Evolutionary conservation across 2,888 invertebrate species (phyloP), one percentile per base, ranked within the genome.

Genomic region (Heliconius ethilla): DNA sequence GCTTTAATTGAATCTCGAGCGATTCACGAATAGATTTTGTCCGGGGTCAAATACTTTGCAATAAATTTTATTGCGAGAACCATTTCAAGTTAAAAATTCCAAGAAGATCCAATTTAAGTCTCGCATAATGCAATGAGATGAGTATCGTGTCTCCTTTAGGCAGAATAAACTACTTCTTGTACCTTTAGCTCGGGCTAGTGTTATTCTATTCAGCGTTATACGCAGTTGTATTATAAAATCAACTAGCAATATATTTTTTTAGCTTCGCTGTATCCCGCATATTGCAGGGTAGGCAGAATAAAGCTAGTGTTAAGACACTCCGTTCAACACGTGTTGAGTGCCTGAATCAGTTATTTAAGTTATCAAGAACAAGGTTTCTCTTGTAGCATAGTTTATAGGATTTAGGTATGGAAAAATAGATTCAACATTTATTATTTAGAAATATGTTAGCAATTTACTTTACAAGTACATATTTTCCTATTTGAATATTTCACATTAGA

Each of bases 51-150:
- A 90, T 87, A 88, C 87, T 88, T 86, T 84, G 89, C 89, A 88
- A 90, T 92, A 92, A 91, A 92, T 90, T 91, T 91, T 91, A 91
- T 90, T 89, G 89, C 89, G 87, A 89, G 87, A 87, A 87, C 88
- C 88, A 88, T 90, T 92, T 90, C 89, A 87, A 88, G 89, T 89
- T 89, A 89, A 91, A 91, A 91, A 91, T 91, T 91, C 90, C 88
- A 85, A 89, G 91, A 89, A 91, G 89, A 90, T 91, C 89, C 91
- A 90, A 91, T 92, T 92, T 91, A 90, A 91, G 87, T 87, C 86
- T 87, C 87, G 91, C 87, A 89, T 91, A 91, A 91, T 92, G 89
- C 89, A 83, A 86, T 85, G 88, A 90, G 91, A 91, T 92, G 89
- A 88, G 86, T 90, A 90, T 92, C 91, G 87, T 83, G 81, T 83